phyloP scores from a whole-genome alignment of 1,140 invertebrate species.

The Hydropsyche tenuis region DNA sequence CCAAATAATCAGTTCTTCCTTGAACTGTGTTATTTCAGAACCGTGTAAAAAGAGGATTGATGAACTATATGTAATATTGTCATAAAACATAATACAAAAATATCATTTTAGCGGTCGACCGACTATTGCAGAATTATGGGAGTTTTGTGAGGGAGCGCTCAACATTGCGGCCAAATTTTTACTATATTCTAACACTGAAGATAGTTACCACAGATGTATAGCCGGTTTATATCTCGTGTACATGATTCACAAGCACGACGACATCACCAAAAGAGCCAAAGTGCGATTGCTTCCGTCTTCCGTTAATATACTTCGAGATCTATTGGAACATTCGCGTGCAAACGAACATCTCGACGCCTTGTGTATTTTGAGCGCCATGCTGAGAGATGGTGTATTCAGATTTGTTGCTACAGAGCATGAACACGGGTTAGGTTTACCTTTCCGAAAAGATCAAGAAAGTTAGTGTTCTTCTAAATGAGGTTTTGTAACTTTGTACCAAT shows the following conservation, averaged over 20 bases:
- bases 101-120: conserved; percentile 26
- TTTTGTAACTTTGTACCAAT: neutral
- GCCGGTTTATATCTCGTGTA: conserved; percentile 25
- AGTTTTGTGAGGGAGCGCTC: conserved; percentile 28
- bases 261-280: neutral
- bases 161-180: conserved; percentile 20
- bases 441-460: conserved; percentile 39
- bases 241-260: neutral
- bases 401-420: conserved; percentile 36
- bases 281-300: neutral
- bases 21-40: no score
- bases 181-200: neutral
- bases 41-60: neutral
- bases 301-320: neutral
- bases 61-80: neutral
- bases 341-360: conserved; percentile 9
- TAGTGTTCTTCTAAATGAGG: neutral
- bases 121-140: conserved; percentile 26
- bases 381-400: conserved; percentile 40
- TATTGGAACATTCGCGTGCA: neutral
- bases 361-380: conserved; percentile 35
- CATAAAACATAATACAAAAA: neutral
- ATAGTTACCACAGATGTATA: conserved; percentile 2
- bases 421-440: conserved; percentile 35
- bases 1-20: no score